Evolutionary conservation across 2,888 invertebrate genomes (phyloP).

Genomic region (Elegia similella): DNA sequence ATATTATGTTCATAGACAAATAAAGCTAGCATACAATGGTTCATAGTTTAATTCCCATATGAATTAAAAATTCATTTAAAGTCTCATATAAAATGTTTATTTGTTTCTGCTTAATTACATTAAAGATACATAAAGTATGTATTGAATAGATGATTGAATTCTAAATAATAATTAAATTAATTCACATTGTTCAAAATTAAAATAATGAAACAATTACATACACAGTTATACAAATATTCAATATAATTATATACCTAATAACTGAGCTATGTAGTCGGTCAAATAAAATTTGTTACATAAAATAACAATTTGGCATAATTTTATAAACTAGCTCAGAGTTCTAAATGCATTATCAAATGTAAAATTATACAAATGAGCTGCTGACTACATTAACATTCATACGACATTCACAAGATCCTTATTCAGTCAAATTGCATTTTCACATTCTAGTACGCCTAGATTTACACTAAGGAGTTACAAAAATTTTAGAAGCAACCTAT

Average conservation of each 20-base stretch:
- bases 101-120: conserved; percentile 76
- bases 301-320: conserved; percentile 74
- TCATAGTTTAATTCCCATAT: background rate
- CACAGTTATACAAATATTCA: conserved; percentile 35
- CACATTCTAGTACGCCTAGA: conserved; percentile 59
- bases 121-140: conserved; percentile 70
- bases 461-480: conserved; percentile 57
- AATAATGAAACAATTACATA: conserved; percentile 27
- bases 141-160: conserved; percentile 67
- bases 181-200: conserved; percentile 44
- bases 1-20: background rate
- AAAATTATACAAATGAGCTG: conserved; percentile 61
- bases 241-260: conserved; percentile 29
- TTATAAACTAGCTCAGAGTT: conserved; percentile 60
- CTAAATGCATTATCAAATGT: conserved; percentile 71
- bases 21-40: background rate
- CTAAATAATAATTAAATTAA: conserved; percentile 52
- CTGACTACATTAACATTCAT: conserved; percentile 66
- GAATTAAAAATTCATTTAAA: conserved; percentile 57
- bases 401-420: conserved; percentile 71
- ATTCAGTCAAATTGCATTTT: conserved; percentile 71
- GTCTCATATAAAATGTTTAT: conserved; percentile 82
- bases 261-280: conserved; percentile 24
- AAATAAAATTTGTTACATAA: conserved; percentile 62
- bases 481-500: conserved; percentile 71